phyloP scores from a whole-genome alignment of 1,140 invertebrate species.

The Schlechtendalia chinensis region DNA sequence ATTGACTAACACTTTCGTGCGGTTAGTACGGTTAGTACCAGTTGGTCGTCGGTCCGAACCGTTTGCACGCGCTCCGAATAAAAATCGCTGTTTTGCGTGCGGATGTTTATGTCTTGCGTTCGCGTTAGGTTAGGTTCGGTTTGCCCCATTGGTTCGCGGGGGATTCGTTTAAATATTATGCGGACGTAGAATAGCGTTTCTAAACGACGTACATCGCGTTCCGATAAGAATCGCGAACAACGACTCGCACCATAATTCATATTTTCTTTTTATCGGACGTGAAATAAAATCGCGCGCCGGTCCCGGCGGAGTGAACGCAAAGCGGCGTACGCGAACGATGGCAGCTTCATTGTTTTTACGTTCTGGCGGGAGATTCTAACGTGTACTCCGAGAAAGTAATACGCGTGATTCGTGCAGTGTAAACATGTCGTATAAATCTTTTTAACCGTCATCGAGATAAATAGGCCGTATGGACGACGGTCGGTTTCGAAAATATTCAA shows the following conservation, averaged over 20 bases:
- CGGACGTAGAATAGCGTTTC: neutral
- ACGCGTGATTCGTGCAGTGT: constrained; percentile 23
- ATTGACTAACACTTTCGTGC: too few relatives aligned
- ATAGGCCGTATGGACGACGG: constrained; percentile 12
- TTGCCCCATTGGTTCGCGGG: neutral
- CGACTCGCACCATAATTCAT: constrained; percentile 5
- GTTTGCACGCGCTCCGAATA: neutral
- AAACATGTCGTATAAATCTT: neutral
- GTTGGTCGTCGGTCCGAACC: neutral
- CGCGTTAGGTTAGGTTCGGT: too few relatives aligned
- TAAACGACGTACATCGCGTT: neutral
- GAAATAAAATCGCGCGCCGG: neutral
- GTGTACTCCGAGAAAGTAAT: constrained; percentile 11
- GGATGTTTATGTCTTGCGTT: too few relatives aligned
- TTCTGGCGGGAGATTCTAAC: neutral
- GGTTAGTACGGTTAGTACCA: too few relatives aligned
- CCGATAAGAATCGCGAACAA: constrained; percentile 8
- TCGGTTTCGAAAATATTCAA: too few relatives aligned
- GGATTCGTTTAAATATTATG: constrained; percentile 11
- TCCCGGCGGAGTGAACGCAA: too few relatives aligned
- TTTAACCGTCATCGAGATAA: constrained; percentile 22
- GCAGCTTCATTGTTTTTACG: neutral
- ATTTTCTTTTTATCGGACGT: constrained; percentile 22
- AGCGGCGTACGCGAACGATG: neutral
- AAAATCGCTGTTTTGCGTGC: neutral